Conservation (phyloP, 2,797 vertebrate genomes). For the Gymnodraco acuticeps region DNA sequence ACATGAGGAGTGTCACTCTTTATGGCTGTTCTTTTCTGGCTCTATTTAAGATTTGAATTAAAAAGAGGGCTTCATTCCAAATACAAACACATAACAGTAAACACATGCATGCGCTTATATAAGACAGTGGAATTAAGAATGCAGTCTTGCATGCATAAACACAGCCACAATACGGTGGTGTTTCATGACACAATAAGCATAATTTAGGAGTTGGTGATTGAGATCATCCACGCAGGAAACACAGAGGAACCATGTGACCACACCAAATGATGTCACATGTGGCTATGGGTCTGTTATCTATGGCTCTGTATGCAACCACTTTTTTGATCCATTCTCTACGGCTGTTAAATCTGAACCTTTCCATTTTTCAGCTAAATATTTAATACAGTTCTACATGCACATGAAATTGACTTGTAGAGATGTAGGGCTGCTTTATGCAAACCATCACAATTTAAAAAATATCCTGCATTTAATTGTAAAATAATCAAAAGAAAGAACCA, state of each 20-base stretch:
- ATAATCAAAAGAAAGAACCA: neutral
- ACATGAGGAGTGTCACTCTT: slow-evolving; percentile 25
- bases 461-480: neutral
- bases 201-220: slow-evolving; percentile 13
- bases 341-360: slow-evolving; percentile 13
- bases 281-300: slow-evolving; percentile 23
- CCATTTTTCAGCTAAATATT: neutral
- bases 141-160: neutral
- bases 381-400: neutral
- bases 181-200: slow-evolving; percentile 22
- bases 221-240: slow-evolving; percentile 5
- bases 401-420: neutral
- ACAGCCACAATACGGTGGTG: neutral
- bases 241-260: slow-evolving; percentile 25
- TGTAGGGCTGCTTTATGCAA: no score
- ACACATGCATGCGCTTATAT: neutral
- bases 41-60: slow-evolving; percentile 32
- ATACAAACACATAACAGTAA: neutral
- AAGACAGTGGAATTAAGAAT: neutral
- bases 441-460: no score
- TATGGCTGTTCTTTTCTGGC: neutral
- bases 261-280: slow-evolving; percentile 42
- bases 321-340: neutral
- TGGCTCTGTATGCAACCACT: slow-evolving; percentile 9
- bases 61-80: neutral